Conservation (phyloP, 2,888 invertebrate genomes). For the Drymonia ruficornis region DNA sequence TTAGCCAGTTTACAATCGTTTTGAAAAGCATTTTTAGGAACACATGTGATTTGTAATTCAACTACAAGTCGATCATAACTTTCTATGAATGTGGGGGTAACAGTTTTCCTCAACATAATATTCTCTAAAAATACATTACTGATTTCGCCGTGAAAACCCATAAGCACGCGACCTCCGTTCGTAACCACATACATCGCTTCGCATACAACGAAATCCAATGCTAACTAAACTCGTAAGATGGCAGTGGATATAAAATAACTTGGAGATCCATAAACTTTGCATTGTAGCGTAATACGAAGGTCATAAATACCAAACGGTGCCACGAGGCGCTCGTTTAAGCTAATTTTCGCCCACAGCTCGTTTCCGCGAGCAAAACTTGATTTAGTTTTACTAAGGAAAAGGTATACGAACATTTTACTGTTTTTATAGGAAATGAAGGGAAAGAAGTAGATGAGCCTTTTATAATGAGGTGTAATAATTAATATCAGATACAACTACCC, state of each 20-base stretch:
- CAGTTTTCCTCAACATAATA: too few species aligned
- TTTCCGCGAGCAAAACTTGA: slow-evolving; percentile 10
- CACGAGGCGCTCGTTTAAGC: slow-evolving; percentile 24
- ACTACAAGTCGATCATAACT: too few species aligned
- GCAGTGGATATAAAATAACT: slow-evolving; percentile 24
- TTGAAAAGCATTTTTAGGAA: too few species aligned
- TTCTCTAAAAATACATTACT: neutral
- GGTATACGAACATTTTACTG: too few species aligned
- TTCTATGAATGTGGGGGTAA: too few species aligned
- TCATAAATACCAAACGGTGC: slow-evolving; percentile 45
- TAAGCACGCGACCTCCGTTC: neutral
- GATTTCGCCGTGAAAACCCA: neutral
- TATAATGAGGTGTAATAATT: too few species aligned
- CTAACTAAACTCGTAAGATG: slow-evolving; percentile 6
- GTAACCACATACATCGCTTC: neutral
- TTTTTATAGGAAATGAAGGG: too few species aligned
- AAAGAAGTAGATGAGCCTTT: too few species aligned
- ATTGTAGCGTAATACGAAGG: slow-evolving; percentile 22
- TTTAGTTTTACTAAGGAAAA: neutral
- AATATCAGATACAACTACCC: too few species aligned
- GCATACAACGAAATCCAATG: neutral
- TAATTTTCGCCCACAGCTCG: slow-evolving; percentile 19
- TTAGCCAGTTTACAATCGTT: too few species aligned
- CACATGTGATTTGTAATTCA: too few species aligned
- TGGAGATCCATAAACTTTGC: slow-evolving; percentile 21